Evolutionary conservation across 2,113 vertebrate genomes (phyloP), one percentile per base, ranked within the genome.

Genomic region (Nerophis lumbriciformis): DNA sequence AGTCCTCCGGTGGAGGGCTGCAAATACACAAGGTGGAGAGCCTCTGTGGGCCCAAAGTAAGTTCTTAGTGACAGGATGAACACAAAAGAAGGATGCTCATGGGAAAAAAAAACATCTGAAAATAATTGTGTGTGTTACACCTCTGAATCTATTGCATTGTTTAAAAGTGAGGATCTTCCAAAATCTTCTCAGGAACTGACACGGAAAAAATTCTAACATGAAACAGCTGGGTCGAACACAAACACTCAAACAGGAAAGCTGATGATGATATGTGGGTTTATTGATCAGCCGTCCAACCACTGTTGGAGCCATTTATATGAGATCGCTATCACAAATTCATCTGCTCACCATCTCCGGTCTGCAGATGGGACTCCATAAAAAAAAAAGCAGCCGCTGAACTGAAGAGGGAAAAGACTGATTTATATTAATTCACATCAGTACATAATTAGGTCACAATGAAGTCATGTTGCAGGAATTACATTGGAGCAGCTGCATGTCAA

Each of bases 21-120:
- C 61, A 81, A 79, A 80, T 79, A 81, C 72, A 69, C 69, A 83
- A 70, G 69, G 77, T 75, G 75, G 75, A 70, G 82, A 81, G 74
- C 77, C 69, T 74, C 53, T 38, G 48, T 16, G 65, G 81, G 61
- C 61, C 73, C 71, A 8, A 54, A 38, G 14, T 53, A 69, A 76
- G 76, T 69, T 63, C 72, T 64, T 53, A 49, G 49, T 79, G 71
- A 69, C 76, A 75, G 72, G 39, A 63, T 68, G 65, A 73, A 63
- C 62, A 59, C 50, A 53, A 36, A 67, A 72, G 28, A 50, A n/a
- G 9, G 19, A 55, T 72, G 56, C 62, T 70, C 50, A 53, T 28
- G 28, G 28, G 76, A 83, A 65, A 60, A 68, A 59, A 63, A 69
- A 74, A 70, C 61, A 67, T 65, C 8, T 67, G 44, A 76, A 80